These are phyloP conservation scores for Andrena marginata DNA, from an alignment of 2,888 invertebrate species.

Conservation along the genomic window DNA sequence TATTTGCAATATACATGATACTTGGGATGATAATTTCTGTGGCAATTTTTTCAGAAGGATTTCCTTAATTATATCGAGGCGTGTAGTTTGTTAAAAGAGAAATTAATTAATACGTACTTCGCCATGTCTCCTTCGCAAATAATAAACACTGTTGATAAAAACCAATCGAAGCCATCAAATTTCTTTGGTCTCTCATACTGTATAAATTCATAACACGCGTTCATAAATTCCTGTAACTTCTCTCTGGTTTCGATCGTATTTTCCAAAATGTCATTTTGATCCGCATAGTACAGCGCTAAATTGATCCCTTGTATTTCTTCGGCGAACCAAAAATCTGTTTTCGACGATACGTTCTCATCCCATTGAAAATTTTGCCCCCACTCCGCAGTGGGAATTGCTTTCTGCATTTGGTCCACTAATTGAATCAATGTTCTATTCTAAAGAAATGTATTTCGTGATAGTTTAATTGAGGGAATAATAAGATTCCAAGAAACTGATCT, in stretches of 20 bases:
- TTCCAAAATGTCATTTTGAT: slow-evolving; percentile 72
- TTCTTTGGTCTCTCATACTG: slow-evolving; percentile 73
- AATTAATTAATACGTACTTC: slow-evolving; percentile 70
- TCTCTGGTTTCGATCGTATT: slow-evolving; percentile 65
- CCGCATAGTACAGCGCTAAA: slow-evolving; percentile 77
- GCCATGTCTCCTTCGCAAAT: slow-evolving; percentile 79
- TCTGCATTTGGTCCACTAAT: slow-evolving; percentile 81
- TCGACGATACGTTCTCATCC: slow-evolving; percentile 68
- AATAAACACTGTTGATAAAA: slow-evolving; percentile 81
- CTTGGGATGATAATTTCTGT: slow-evolving; percentile 11
- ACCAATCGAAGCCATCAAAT: slow-evolving; percentile 83
- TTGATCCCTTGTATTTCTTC: slow-evolving; percentile 81
- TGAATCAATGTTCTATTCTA: slow-evolving; percentile 77
- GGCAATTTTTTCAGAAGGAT: not conserved
- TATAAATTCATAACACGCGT: slow-evolving; percentile 77
- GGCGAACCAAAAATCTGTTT: slow-evolving; percentile 77
- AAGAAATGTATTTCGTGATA: not conserved
- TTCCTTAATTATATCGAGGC: not conserved
- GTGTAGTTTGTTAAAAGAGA: not conserved
- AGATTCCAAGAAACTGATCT: not conserved
- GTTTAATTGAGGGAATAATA: not conserved
- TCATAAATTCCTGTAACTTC: slow-evolving; percentile 79
- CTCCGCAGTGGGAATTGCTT: slow-evolving; percentile 82
- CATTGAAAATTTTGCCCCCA: slow-evolving; percentile 81
- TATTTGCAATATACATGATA: not conserved